phyloP scores from a whole-genome alignment of 2,113 vertebrate species.

The Daboia siamensis region DNA sequence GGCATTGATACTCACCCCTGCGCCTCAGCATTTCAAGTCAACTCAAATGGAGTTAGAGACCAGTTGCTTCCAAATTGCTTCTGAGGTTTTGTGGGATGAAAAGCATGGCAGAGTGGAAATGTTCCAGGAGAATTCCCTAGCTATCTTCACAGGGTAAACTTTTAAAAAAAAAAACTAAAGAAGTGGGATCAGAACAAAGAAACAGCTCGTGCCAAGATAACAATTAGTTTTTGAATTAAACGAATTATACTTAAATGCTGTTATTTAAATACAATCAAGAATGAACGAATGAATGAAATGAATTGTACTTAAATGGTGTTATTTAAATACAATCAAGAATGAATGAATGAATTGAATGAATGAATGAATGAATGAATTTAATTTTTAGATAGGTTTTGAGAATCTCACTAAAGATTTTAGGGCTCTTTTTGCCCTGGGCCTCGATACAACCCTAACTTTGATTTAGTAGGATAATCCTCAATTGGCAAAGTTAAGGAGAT shows the following conservation, averaged over 20 bases:
- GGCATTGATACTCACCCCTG: neutral
- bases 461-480: neutral
- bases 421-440: neutral
- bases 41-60: neutral
- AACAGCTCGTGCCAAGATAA: neutral
- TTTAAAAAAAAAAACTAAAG: neutral
- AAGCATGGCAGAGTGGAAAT: neutral
- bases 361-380: neutral
- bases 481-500: neutral
- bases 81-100: neutral
- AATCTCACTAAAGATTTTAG: neutral
- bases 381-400: neutral
- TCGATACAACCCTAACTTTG: neutral
- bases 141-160: neutral
- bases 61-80: neutral
- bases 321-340: neutral
- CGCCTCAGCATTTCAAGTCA: neutral
- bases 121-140: neutral
- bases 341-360: neutral
- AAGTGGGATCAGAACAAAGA: neutral
- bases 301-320: neutral
- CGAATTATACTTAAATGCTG: neutral
- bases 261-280: neutral
- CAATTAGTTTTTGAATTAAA: neutral
- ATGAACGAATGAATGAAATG: neutral